Conservation (phyloP, 2,113 vertebrate species). For the Regulus satrapa region DNA sequence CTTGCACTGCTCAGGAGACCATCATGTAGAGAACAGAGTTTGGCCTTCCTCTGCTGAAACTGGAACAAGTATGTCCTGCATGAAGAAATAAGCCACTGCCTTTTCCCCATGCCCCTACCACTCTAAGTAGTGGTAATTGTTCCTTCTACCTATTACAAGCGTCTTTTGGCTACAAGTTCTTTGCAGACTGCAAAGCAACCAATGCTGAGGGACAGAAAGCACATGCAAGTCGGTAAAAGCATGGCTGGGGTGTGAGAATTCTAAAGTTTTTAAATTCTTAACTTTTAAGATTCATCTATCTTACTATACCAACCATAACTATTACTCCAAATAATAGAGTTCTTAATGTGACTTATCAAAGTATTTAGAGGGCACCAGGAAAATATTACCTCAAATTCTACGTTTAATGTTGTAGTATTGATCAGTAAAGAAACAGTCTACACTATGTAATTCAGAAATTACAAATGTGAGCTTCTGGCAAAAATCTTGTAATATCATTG, state of each 20-base stretch:
- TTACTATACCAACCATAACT: background rate
- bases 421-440: background rate
- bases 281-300: background rate
- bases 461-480: background rate
- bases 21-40: fast-evolving
- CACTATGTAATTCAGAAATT: background rate
- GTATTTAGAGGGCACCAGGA: background rate
- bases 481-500: background rate
- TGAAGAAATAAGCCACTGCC: background rate
- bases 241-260: background rate
- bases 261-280: no score
- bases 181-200: background rate
- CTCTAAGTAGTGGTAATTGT: background rate
- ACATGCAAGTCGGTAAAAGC: background rate
- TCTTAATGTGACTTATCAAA: background rate
- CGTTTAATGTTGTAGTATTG: background rate
- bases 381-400: background rate
- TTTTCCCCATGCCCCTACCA: background rate
- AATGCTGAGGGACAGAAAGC: background rate
- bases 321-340: background rate
- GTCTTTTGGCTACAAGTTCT: background rate
- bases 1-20: background rate
- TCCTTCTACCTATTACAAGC: background rate
- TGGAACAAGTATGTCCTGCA: background rate
- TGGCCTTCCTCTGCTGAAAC: background rate